Evolutionary conservation across 1,140 invertebrate genomes (phyloP), one percentile per base, ranked within the genome.

Genomic region (Tetranychus cinnabarinus): DNA sequence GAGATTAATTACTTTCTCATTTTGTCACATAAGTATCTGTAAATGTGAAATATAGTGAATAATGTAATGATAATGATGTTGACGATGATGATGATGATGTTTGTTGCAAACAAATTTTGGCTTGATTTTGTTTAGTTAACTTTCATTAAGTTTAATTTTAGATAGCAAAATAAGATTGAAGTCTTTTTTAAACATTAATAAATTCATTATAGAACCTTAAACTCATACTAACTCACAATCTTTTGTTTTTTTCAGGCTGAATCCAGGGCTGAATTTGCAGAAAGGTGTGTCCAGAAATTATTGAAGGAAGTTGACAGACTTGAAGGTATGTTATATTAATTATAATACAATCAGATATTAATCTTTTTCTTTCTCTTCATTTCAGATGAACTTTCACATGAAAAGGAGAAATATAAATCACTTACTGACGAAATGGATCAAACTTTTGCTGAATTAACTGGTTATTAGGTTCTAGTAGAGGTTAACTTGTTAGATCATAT

Each of bases 341-440:
- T 42, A 6, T 42, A 42, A 42, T 42, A 59, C n/a, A n/a, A 6
- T 45, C 13, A n/a, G 5, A 15, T 60, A 33, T 42, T n/a, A 8
- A 3, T n/a, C 54, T 3, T 46, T 58, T 5, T 56, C 31, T 61
- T n/a, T 31, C n/a, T 56, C 39, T 46, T 68, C 82, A 83, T 68
- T 37, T 13, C 82, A 97, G 93, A 97, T 83, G 92, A 97, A 75
- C 82, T 97, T 76, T 86, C 97, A 70, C 82, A 82, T 70, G 91
- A 96, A 76, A 97, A 97, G 81, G 91, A 97, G 78, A 90, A 90
- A 74, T 97, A 93, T 85, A 97, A 97, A 80, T 83, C 88, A 74
- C 92, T 97, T 77, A 91, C 88, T 74, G 92, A 97, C 79, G 92
- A 97, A 76, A 80, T 98, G 80, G 93, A 97, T 77, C 84, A 83